Conservation (phyloP, 2,888 invertebrate species). For the Hemistola chrysoprasaria region DNA sequence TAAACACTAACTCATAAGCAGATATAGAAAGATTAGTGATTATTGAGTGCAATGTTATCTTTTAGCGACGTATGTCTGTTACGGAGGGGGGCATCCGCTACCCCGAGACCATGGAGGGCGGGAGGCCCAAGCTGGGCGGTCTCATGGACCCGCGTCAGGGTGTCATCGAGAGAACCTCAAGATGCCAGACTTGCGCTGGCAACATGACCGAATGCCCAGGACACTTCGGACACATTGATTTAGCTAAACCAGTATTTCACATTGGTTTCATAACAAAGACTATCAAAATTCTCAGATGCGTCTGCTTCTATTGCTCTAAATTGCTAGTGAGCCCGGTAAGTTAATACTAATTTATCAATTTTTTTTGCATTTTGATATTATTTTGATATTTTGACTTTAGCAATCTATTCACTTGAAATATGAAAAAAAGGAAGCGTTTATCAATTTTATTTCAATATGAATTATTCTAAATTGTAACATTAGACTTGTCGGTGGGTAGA, state of each 20-base stretch:
- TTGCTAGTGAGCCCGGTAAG: conserved; percentile 96
- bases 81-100: conserved; percentile 98
- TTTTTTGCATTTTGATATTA: too few species aligned
- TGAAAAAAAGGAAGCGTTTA: too few species aligned
- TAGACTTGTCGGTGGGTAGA: too few species aligned
- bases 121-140: conserved; percentile 98
- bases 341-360: too few species aligned
- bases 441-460: too few species aligned
- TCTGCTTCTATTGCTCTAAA: conserved; percentile 99
- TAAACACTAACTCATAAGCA: too few species aligned
- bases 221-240: conserved; percentile 99
- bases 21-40: too few species aligned
- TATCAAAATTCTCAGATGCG: conserved; percentile 98
- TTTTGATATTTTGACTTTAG: too few species aligned
- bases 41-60: conserved; percentile 14
- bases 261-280: conserved; percentile 98
- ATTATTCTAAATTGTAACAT: too few species aligned
- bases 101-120: conserved; percentile 99
- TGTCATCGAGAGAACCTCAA: conserved; percentile 95
- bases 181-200: conserved; percentile 98
- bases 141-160: conserved; percentile 99
- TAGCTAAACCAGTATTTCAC: conserved; percentile 99
- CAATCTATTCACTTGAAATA: too few species aligned
- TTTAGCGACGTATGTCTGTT: conserved; percentile 97
- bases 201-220: conserved; percentile 99